phyloP scores from a whole-genome alignment of 1,140 invertebrate species.

The Megathymus violae region DNA sequence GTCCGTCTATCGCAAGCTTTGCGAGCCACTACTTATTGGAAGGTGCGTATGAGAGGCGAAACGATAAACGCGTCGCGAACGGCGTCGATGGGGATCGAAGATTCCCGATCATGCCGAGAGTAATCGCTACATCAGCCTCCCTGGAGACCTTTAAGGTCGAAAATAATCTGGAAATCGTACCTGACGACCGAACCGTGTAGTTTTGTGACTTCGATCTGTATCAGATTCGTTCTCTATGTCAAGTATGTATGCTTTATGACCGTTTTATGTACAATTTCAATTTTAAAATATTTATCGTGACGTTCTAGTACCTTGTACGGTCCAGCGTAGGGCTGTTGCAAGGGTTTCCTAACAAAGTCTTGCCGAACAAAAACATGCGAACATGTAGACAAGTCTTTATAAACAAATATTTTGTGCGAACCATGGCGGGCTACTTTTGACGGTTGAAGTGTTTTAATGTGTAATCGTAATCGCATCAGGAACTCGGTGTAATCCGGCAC shows the following conservation, averaged over 20 bases:
- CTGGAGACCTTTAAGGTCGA: slow-evolving; percentile 34
- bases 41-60: too few species aligned
- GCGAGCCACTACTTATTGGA: too few species aligned
- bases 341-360: slow-evolving; percentile 11
- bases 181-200: slow-evolving; percentile 20
- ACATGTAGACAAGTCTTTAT: slow-evolving; percentile 10
- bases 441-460: slow-evolving; percentile 3
- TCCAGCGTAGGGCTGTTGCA: slow-evolving; percentile 6
- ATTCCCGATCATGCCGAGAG: too few species aligned
- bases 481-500: neutral
- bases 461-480: neutral
- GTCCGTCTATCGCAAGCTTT: too few species aligned
- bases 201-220: neutral
- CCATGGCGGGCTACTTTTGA: neutral
- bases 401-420: neutral
- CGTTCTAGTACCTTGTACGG: slow-evolving; percentile 16
- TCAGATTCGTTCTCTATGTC: too few species aligned
- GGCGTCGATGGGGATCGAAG: too few species aligned
- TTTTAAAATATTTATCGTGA: slow-evolving; percentile 17
- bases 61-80: too few species aligned
- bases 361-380: slow-evolving; percentile 25
- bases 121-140: slow-evolving; percentile 29
- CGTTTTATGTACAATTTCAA: slow-evolving; percentile 11
- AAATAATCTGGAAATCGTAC: slow-evolving; percentile 25
- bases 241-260: slow-evolving; percentile 9